Percentiles rank a stretch among this genome's conserved stretches.
Evolutionary conservation across 2,113 vertebrate species (phyloP).

Genomic region (Myotis brandtii): DNA sequence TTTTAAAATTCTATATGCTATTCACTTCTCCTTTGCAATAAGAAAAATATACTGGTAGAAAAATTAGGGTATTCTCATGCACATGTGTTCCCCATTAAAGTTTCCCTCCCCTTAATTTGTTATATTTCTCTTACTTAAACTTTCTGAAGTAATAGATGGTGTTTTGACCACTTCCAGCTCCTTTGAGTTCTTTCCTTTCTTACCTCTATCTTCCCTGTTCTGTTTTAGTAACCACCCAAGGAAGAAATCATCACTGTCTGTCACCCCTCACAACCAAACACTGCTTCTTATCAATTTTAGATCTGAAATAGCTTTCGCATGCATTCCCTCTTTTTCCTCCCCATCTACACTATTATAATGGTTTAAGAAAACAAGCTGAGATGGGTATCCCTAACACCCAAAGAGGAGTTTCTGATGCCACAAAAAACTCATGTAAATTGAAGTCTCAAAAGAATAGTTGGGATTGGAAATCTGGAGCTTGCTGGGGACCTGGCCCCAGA

Average conservation of each 20-base stretch:
- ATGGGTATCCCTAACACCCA: background rate
- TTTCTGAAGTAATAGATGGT: background rate
- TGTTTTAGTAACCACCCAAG: background rate
- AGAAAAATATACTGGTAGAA: background rate
- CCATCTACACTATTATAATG: background rate
- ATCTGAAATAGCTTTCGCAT: background rate
- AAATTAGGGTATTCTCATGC: background rate
- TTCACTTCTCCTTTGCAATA: background rate
- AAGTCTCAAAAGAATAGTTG: background rate
- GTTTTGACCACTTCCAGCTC: background rate
- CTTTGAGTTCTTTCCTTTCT: background rate
- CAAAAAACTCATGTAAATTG: background rate
- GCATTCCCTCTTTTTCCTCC: background rate
- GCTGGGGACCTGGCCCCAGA: background rate
- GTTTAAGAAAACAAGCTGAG: background rate
- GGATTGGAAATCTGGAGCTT: background rate
- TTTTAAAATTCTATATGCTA: background rate
- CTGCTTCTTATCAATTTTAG: background rate
- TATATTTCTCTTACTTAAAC: background rate
- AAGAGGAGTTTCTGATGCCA: background rate
- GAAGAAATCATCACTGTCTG: background rate
- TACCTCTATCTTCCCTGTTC: background rate
- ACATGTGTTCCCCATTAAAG: background rate
- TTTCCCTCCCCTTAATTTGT: background rate
- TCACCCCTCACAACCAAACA: background rate